These are phyloP conservation scores for Sericinus montela DNA, from an alignment of 2,888 invertebrate genomes.

Conservation along the genomic window DNA sequence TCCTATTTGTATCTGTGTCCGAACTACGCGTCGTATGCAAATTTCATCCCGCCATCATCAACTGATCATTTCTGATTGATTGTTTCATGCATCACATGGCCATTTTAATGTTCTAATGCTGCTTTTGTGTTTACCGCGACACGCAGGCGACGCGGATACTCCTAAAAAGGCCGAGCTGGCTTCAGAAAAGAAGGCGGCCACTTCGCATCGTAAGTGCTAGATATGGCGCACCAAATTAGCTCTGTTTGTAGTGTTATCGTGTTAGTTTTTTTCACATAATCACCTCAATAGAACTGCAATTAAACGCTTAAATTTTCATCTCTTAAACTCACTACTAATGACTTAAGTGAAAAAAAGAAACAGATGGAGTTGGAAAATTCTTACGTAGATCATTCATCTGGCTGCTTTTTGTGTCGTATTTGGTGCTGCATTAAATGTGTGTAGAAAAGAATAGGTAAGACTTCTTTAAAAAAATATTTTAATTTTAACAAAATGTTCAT, in stretches of 20 bases:
- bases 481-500: too few relatives aligned
- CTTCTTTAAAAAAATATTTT: too few relatives aligned
- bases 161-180: conserved; percentile 74
- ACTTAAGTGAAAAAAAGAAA: neutral
- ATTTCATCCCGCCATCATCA: conserved; percentile 11
- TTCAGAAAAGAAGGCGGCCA: conserved; percentile 70
- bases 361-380: conserved; percentile 11
- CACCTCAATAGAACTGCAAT: conserved; percentile 4
- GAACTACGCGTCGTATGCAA: conserved; percentile 7
- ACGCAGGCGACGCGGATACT: conserved; percentile 75
- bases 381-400: conserved; percentile 4
- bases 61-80: conserved; percentile 11
- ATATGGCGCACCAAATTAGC: conserved; percentile 57
- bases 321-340: neutral
- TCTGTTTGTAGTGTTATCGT: conserved; percentile 30
- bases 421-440: neutral
- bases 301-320: conserved; percentile 13
- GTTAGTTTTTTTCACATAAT: conserved; percentile 16
- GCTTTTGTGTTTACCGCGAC: conserved; percentile 74
- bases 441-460: too few relatives aligned
- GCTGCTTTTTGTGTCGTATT: conserved; percentile 4
- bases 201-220: conserved; percentile 77
- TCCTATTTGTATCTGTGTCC: conserved; percentile 16
- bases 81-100: conserved; percentile 30
- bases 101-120: conserved; percentile 70